Evolutionary conservation across 2,888 invertebrate genomes (phyloP), one percentile per base, ranked within the genome.

Genomic region (Lobophora halterata): DNA sequence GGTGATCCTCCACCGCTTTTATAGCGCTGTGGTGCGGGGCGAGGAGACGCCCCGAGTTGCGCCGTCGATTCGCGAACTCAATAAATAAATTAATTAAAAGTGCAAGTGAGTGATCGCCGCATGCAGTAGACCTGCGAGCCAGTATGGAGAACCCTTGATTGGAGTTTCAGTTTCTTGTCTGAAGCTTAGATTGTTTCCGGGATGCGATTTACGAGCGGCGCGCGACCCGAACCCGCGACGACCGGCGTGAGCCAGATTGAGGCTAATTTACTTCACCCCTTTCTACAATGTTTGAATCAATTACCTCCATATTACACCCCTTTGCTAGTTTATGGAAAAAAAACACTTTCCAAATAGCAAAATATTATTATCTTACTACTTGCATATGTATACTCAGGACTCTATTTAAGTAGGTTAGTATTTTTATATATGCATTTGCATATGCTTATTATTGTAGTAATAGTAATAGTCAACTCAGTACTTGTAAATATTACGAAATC

Each of bases 1-100:
- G 73, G 58, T 66, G 64, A 59, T 75, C 65, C 61, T 69, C 71
- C 50, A 58, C 66, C 65, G 58, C 47, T 79, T 86, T 65, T 83
- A 88, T 80, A 86, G 74, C 55, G 65, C n/a, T n/a, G n/a, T 59
- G 68, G 58, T 67, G 80, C 67, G 81, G 76, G 82, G 78, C 74
- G 79, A 73, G 80, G 78, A 73, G 78, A 62, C 69, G 66, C 70
- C 79, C 70, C 81, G 86, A 80, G 79, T 83, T 82, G 86, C 86
- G 82, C 83, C 81, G 86, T 86, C 82, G 85, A 80, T 78, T 72
- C 79, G 79, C 82, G 83, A 76, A 82, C 79, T 76, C 86, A 75
- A 88, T 88, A 88, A 88, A 88, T 88, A 86, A 88, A 88, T 88
- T 87, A 88, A 88, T 88, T 88, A 88, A 86, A 87, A 88, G 87